Evolutionary conservation across 2,113 vertebrate species (phyloP), one percentile per base, ranked within the genome.

Genomic region (Climacteris rufus): DNA sequence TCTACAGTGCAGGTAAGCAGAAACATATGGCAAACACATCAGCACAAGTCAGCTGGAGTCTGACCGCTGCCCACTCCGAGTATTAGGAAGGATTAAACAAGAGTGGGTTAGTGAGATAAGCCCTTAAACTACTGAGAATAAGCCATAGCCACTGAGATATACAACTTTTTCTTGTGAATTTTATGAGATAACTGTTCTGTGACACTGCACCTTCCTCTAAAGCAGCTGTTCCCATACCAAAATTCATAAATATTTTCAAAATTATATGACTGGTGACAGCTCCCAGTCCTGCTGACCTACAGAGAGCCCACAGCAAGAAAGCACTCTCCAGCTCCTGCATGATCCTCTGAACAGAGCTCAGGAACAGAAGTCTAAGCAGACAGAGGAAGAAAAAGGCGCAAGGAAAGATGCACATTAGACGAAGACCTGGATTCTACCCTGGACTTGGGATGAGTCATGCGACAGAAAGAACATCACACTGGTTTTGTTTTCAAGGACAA

Each of bases 21-120:
- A 71, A 94, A 75, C 53, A 75, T 59, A 37, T 56, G 68, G 68
- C 39, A 88, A 92, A 75, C 37, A 95, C 68, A 95, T 66, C 83
- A 77, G 82, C 85, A 94, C 84, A 92, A 94, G 94, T 78, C 90
- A 96, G 88, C 95, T 95, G 90, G 94, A 95, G 92, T 94, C 61
- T 64, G 71, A 78, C 82, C 49, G 52, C 42, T 17, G 1, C 89
- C 69, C 75, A 76, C 57, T 88, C 61, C 35, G 47, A 61, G 9
- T 25, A 93, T 42, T 42, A 63, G n/a, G 44, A 92, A 85, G 44
- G 39, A 90, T 86, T 92, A 90, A 94, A 65, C 33, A 52, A 53
- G 71, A 94, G 72, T 63, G 33, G 24, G 68, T 72, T 77, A 90
- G 59, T 44, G n/a, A 94, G 44, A 75, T 77, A 96, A 89, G 15